A percentile compares a stretch with the other conserved stretches of the same genome.
Evolutionary conservation across 2,797 vertebrate genomes (phyloP).

Genomic region (Phyllotis vaccarum): DNA sequence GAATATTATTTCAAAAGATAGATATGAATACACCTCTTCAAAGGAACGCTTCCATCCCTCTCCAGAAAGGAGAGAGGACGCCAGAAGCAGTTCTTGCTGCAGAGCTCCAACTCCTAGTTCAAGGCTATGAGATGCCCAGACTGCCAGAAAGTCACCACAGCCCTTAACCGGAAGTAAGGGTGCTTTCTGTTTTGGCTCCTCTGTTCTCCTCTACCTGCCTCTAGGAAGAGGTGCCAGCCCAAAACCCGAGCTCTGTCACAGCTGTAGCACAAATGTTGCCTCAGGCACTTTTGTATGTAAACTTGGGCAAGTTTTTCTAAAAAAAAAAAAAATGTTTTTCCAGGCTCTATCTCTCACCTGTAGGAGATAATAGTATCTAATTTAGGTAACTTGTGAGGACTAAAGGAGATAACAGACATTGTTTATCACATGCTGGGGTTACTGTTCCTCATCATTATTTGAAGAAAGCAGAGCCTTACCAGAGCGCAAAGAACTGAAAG

Average conservation of each 20-base stretch:
- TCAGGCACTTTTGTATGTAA: neutral
- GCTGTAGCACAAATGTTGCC: neutral
- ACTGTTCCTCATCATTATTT: neutral
- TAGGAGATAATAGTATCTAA: constrained; percentile 25
- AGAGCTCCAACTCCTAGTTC: neutral
- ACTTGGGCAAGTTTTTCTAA: neutral
- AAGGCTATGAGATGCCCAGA: constrained; percentile 62
- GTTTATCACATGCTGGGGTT: neutral
- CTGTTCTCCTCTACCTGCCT: constrained; percentile 89
- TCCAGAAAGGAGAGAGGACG: neutral
- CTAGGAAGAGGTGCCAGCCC: constrained; percentile 88
- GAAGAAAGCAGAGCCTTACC: constrained; percentile 8
- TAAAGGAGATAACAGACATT: constrained; percentile 27
- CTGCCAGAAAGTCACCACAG: constrained; percentile 89
- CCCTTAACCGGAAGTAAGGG: constrained; percentile 88
- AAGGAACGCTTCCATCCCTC: neutral
- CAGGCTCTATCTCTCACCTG: neutral
- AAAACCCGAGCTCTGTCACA: neutral
- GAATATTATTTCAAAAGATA: too few relatives aligned
- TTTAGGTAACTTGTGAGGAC: constrained; percentile 7
- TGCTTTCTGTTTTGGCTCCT: constrained; percentile 73
- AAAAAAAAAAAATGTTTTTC: too few relatives aligned
- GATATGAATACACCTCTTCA: neutral
- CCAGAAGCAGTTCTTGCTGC: neutral
- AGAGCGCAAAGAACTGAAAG: neutral